Evolutionary conservation across 1,140 invertebrate genomes (phyloP), one percentile per base, ranked within the genome.

Genomic region (Portunus trituberculatus): DNA sequence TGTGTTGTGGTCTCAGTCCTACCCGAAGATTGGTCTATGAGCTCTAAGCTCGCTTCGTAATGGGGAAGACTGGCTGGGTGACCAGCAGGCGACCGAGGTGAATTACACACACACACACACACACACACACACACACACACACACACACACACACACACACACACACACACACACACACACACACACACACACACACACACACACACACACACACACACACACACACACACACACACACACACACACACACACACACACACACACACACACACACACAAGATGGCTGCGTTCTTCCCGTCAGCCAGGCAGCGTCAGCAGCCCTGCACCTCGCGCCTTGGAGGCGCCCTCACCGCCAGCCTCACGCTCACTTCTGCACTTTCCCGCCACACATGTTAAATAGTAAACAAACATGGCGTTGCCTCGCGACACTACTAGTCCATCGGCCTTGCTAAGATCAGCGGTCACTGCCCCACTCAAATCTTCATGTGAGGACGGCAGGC

Each of bases 171-270:
- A 87, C 28, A 87, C 28, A 87, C 28, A 87, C 28, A 87, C 28
- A 87, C 28, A 87, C 28, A 87, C 4, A n/a, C 28, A 87, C 28
- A 87, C 28, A 39, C 1, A 39, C 1, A 39, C 39, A 6, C 39
- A 39, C 39, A 39, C 39, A 39, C 52, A 59, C 1, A 59, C 20
- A 86, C 3, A 86, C 83, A 86, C 39, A 39, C 1, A 39, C 1
- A 39, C 39, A 6, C 39, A 39, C 39, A 39, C 39, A 39, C 52
- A 59, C 1, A 59, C 20, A 86, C 3, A 86, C 83, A 86, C 83
- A 86, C 83, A 86, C 83, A 86, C 83, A 86, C 83, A 86, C 83
- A 86, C 83, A 86, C 83, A 86, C 83, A 86, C 83, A 86, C 83
- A 86, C 83, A 86, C 83, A 86, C 83, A 86, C 83, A 86, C 83